phyloP scores from a whole-genome alignment of 1,140 invertebrate genomes.

The Zaprionus africanus region DNA sequence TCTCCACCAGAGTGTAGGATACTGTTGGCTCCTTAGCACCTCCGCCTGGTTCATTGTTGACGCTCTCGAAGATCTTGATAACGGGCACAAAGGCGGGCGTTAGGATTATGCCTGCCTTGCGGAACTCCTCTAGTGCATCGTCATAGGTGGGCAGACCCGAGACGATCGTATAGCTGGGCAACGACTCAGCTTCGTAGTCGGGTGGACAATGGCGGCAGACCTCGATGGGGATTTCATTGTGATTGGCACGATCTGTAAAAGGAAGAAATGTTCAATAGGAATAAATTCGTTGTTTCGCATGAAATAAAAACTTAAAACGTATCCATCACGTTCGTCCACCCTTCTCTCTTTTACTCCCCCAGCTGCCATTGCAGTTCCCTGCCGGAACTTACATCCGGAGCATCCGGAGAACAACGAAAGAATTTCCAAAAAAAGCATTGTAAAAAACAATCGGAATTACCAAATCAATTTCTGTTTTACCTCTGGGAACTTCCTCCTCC shows the following conservation, averaged over 20 bases:
- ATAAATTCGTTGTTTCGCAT: background rate
- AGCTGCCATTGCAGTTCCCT: background rate
- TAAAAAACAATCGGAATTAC: slow-evolving; percentile 63
- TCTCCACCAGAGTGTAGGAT: slow-evolving; percentile 67
- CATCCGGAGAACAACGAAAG: slow-evolving; percentile 11
- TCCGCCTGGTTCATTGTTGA: slow-evolving; percentile 31
- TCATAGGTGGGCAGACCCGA: slow-evolving; percentile 88
- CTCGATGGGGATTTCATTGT: slow-evolving; percentile 70
- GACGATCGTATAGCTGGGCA: slow-evolving; percentile 87
- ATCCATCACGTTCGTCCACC: background rate
- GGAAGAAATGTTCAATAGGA: background rate
- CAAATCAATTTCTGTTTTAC: slow-evolving; percentile 65
- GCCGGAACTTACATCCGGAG: slow-evolving; percentile 1
- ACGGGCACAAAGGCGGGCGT: slow-evolving; percentile 71
- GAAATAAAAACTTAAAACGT: slow-evolving; percentile 4
- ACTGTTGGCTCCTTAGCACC: slow-evolving; percentile 62
- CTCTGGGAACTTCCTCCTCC: slow-evolving; percentile 36
- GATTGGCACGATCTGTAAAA: slow-evolving; percentile 79
- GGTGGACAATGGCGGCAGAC: slow-evolving; percentile 78
- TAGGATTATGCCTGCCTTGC: slow-evolving; percentile 79
- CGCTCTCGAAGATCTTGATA: slow-evolving; percentile 79
- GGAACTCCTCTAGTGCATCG: slow-evolving; percentile 86
- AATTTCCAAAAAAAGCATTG: slow-evolving; percentile 20
- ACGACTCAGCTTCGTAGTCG: slow-evolving; percentile 85
- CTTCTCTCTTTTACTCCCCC: background rate